Base-by-base conservation (phyloP, 2,797 vertebrate species). In the Lepus oiostolus region DNA sequence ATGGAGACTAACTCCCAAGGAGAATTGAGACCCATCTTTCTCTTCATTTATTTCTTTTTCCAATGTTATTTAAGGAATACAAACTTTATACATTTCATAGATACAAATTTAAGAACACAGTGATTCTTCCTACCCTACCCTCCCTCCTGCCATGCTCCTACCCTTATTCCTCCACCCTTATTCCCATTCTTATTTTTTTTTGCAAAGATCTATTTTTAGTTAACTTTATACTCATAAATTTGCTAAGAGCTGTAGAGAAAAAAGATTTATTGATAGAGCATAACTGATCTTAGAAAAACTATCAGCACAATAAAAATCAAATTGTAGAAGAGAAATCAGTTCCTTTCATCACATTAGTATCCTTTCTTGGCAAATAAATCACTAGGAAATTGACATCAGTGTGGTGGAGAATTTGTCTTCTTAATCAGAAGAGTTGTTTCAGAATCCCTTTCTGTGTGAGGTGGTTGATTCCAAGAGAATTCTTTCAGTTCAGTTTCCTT, bases 321-420 rank as follows among this genome's bases (percentile, higher is more conserved):
- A 93, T 74, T 72, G 63, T 68, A 68, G 74, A 47, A 62, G 52
- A 52, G 65, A 91, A 88, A 52, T 58, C 50, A 52, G 80, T 81
- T 93, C n/a, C 26, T 77, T 88, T 95, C 24, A 26, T 24, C 11
- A 74, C 52, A 60, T 76, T 85, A 77, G 58, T 30, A 4, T 91
- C 54, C 62, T 42, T 50, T 94, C 76, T 95, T 92, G n/a, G 86
- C 62, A 38, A 88, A 42, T 81, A 92, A 88, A 63, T 95, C 42
- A 54, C 26, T 47, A 87, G 54, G 47, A 63, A 90, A 75, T 26
- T 58, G 92, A 88, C 81, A 68, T 67, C 22, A 65, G n/a, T 28
- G 35, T 88, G 26, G 7, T 80, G 10, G 84, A 47, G 22, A 74
- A 47, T 90, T 94, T 91, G 88, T 65, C 38, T 92, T 93, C 38